phyloP scores from a whole-genome alignment of 2,888 invertebrate species.

The Spatulosminthurus flaviceps region DNA sequence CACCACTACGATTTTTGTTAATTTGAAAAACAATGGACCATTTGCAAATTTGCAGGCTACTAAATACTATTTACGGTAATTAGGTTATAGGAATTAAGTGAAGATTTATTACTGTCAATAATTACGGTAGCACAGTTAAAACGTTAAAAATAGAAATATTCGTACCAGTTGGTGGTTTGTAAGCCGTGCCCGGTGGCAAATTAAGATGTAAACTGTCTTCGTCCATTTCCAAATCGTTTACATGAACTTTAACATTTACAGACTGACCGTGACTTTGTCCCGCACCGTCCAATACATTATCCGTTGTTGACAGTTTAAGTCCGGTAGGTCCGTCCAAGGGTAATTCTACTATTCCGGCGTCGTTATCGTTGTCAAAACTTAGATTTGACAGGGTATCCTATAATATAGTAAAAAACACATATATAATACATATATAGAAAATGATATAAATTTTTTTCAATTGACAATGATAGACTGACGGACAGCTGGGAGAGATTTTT shows the following conservation, averaged over 20 bases:
- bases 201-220: conserved; percentile 46
- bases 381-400: conserved; percentile 62
- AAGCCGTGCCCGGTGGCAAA: conserved; percentile 58
- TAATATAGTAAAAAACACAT: conserved; percentile 26
- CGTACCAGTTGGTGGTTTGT: conserved; percentile 60
- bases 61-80: too few relatives aligned
- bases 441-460: too few relatives aligned
- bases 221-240: conserved; percentile 45
- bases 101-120: too few relatives aligned
- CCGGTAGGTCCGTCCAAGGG: conserved; percentile 18
- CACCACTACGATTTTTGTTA: too few relatives aligned
- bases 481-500: too few relatives aligned
- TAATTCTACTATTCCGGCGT: conserved; percentile 18
- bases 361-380: conserved; percentile 61
- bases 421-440: neutral
- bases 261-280: conserved; percentile 26
- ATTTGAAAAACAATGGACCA: too few relatives aligned
- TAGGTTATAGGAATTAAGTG: too few relatives aligned
- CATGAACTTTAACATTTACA: conserved; percentile 43
- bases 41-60: too few relatives aligned
- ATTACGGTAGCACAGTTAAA: neutral
- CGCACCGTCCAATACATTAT: neutral
- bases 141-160: neutral
- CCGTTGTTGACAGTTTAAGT: neutral
- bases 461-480: too few relatives aligned